Conservation (phyloP, 2,797 vertebrate genomes). For the Anisognathus igniventris region DNA sequence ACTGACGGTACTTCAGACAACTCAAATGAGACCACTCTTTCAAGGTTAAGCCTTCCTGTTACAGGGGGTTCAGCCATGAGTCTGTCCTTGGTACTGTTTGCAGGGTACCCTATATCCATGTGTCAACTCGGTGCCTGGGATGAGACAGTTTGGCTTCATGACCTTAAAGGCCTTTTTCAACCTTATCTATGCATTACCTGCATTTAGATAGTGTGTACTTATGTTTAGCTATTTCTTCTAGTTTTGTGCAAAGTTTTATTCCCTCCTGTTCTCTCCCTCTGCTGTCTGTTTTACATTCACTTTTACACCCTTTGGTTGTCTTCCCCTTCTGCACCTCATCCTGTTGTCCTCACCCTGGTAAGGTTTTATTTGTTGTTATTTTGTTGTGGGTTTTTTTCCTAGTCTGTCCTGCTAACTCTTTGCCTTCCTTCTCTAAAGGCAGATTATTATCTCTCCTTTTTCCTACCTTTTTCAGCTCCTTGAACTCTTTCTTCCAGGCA, state of each 20-base stretch:
- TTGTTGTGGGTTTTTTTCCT: fast-evolving
- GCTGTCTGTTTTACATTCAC: fast-evolving
- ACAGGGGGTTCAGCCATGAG: not conserved
- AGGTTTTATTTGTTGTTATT: fast-evolving
- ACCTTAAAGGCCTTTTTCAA: not conserved
- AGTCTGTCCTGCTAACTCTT: not conserved
- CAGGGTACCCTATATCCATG: not conserved
- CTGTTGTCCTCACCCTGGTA: not conserved
- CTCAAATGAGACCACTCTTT: not conserved
- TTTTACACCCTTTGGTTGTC: not conserved
- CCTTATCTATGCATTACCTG: not conserved
- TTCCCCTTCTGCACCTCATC: not conserved
- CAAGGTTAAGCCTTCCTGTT: fast-evolving
- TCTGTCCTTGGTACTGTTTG: not conserved
- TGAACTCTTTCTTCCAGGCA: not conserved
- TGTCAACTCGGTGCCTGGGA: fast-evolving
- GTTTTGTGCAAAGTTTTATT: not conserved
- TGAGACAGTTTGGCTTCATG: not conserved
- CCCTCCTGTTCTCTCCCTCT: not conserved
- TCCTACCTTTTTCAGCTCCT: not conserved
- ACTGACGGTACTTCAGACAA: not conserved
- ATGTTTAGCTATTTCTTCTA: not conserved
- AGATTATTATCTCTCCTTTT: not conserved
- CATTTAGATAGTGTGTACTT: fast-evolving
- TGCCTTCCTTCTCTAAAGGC: not conserved